A percentile compares a stretch with the other conserved stretches of the same genome.
phyloP scores from a whole-genome alignment of 2,888 invertebrate genomes.

The Ophioninae sp. region DNA sequence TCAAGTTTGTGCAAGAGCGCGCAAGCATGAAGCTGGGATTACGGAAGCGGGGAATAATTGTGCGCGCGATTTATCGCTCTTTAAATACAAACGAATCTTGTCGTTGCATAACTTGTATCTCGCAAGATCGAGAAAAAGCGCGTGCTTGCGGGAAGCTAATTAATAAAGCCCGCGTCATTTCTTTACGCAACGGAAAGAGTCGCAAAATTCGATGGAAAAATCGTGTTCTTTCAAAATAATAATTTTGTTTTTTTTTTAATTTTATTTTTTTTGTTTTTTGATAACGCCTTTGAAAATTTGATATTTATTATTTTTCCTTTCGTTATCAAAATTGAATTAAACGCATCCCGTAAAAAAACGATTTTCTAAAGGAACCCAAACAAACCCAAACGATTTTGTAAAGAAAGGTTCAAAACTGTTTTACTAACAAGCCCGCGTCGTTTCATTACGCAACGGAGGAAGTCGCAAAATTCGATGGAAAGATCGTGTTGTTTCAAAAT shows the following conservation, averaged over 20 bases:
- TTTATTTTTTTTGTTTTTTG: too few species aligned
- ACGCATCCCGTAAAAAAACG: too few species aligned
- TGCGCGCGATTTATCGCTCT: conserved; percentile 51
- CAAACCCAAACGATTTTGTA: too few species aligned
- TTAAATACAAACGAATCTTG: not conserved
- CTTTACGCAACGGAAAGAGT: not conserved
- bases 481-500: too few species aligned
- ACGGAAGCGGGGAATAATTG: not conserved
- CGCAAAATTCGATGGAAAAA: not conserved
- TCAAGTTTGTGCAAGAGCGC: conserved; percentile 28
- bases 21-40: not conserved
- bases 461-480: not conserved
- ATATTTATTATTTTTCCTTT: too few species aligned
- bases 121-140: conserved; percentile 1
- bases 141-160: not conserved
- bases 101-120: conserved; percentile 40
- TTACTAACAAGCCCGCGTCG: not conserved
- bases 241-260: too few species aligned
- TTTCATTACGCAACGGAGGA: not conserved
- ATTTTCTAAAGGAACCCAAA: too few species aligned
- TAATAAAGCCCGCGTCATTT: not conserved
- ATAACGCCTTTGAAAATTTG: too few species aligned
- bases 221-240: too few species aligned
- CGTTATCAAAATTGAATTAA: too few species aligned
- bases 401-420: too few species aligned